phyloP scores from a whole-genome alignment of 2,797 vertebrate genomes.

The Pangasius larnaudii region DNA sequence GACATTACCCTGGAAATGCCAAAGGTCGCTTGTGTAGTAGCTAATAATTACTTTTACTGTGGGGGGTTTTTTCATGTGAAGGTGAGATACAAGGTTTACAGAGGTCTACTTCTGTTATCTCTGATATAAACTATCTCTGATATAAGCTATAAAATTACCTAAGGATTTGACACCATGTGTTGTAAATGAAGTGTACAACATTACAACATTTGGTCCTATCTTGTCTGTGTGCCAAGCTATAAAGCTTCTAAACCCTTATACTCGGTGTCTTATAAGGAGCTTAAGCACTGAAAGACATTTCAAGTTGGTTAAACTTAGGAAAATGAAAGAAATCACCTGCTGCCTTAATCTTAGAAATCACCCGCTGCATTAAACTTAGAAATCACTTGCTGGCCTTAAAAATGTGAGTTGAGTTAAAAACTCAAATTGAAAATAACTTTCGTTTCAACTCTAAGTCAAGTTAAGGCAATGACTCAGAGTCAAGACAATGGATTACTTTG shows the following conservation, averaged over 20 bases:
- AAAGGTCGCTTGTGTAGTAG: not conserved
- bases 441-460: no score
- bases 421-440: no score
- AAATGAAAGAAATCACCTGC: no score
- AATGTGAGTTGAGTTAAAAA: no score
- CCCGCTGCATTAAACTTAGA: no score
- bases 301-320: no score
- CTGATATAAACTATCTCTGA: not conserved
- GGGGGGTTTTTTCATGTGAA: not conserved
- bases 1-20: not conserved
- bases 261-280: conserved; percentile 1
- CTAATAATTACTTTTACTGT: conserved; percentile 1
- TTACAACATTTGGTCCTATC: not conserved
- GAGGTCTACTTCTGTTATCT: not conserved
- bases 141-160: not conserved
- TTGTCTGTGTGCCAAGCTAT: not conserved
- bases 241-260: not conserved
- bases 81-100: not conserved
- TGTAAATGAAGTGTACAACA: not conserved
- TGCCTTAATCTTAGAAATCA: no score
- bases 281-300: not conserved
- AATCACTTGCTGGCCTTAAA: no score
- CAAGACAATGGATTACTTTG: no score
- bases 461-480: no score
- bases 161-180: not conserved